Percentiles rank a stretch among this genome's conserved stretches.
phyloP scores from a whole-genome alignment of 1,140 invertebrate genomes.

The Listronotus bonariensis region DNA sequence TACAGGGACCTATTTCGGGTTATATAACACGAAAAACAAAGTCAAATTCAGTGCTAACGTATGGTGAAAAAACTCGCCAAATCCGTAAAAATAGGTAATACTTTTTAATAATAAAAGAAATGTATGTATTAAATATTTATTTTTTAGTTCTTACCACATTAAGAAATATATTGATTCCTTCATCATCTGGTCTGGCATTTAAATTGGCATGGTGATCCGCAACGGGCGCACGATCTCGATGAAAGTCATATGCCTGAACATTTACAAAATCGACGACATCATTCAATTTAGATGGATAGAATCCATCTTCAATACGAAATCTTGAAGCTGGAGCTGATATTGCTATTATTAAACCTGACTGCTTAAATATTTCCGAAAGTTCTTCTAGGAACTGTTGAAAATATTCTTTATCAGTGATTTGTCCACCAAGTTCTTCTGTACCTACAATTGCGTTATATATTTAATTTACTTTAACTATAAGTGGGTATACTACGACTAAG shows the following conservation, averaged over 20 bases:
- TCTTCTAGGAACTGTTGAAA: constrained; percentile 57
- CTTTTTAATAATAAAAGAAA: no score
- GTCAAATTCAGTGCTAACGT: no score
- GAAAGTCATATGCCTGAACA: constrained; percentile 73
- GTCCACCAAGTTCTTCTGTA: constrained; percentile 57
- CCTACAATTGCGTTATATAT: constrained; percentile 43
- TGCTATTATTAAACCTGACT: constrained; percentile 59
- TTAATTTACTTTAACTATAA: no score
- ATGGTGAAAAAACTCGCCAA: no score
- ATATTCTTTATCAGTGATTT: constrained; percentile 56
- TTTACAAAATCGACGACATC: constrained; percentile 67
- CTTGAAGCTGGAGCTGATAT: constrained; percentile 63
- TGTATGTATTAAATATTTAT: no score
- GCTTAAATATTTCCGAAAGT: constrained; percentile 59
- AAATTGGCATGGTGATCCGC: constrained; percentile 65
- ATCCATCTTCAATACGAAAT: constrained; percentile 59
- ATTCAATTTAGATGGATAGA: constrained; percentile 53
- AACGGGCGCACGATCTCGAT: constrained; percentile 65
- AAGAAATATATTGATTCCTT: constrained; percentile 53
- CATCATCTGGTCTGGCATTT: constrained; percentile 46
- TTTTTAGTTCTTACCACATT: constrained; percentile 52
- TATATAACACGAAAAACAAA: no score
- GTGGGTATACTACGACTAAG: no score
- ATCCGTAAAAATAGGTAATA: no score
- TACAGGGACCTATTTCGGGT: no score